Evolutionary conservation across 2,797 vertebrate species (phyloP), one percentile per base, ranked within the genome.

Genomic region (Lophius americanus): DNA sequence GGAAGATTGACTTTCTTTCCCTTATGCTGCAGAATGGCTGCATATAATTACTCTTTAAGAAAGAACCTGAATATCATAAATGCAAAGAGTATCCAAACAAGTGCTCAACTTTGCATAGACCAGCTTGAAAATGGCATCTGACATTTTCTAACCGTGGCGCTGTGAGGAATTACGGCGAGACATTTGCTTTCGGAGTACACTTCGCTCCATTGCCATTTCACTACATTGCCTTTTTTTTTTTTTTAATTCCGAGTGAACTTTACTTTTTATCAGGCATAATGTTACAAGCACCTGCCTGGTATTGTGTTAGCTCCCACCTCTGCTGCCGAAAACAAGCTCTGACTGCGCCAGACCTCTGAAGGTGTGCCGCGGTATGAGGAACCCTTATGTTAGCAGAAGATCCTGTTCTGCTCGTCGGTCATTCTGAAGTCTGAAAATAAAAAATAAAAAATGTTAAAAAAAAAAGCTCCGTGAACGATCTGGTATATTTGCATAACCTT

Each of bases 151-250:
- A 37, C 47, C 39, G 58, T 37, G 32, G 54, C 61, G 50, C 49
- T 76, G 43, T 75, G 47, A 56, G 56, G 38, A 60, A 60, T 49
- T 62, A 11, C 74, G 79, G 60, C 64, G 2, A 84, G 82, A 81
- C 86, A 73, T 87, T 83, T 79, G 43, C 51, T 76, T 87, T 83
- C 73, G 70, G 38, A 73, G 23, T 68, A 51, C 53, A 59, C 75
- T 78, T 76, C 64, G 51, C 55, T 64, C 9, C 51, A 1, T 46
- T 63, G 59, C 68, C 14, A 64, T 58, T 71, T 63, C 32, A 23
- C 23, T 23, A 23, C 23, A 23, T 23, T 23, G 23, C 23, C 23
- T 1, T 38, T 49, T 55, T 14, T 35, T 52, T 46, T 47, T 3
- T 7, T 43, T 60, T 43, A 11, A 50, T 73, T 70, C 38, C 36